phyloP scores from a whole-genome alignment of 2,797 vertebrate genomes.

The Falco biarmicus region DNA sequence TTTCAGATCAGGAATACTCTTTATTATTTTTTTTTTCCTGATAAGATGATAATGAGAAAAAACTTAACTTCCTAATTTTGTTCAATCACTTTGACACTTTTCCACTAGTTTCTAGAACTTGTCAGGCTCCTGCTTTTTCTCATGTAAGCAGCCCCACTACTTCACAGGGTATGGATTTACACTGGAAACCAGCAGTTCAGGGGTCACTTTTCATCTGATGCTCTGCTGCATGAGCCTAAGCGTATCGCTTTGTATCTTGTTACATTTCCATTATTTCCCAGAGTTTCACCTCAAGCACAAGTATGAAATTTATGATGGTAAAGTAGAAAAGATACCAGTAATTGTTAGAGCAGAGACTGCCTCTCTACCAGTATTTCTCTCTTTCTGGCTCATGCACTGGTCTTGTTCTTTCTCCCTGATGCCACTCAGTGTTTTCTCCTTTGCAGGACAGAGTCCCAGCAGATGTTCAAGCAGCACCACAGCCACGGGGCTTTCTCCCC shows the following conservation, averaged over 20 bases:
- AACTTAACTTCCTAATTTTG: not conserved
- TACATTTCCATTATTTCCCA: not conserved
- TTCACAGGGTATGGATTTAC: not conserved
- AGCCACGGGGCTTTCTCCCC: fast-evolving
- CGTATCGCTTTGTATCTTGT: too few relatives aligned
- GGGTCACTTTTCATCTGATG: not conserved
- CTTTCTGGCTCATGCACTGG: not conserved
- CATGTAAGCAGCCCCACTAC: fast-evolving
- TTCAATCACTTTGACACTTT: not conserved
- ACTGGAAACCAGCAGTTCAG: not conserved
- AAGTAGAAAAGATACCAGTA: not conserved
- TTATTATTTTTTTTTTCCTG: not conserved
- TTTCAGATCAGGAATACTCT: not conserved
- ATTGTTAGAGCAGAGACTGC: not conserved
- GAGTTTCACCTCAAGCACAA: not conserved
- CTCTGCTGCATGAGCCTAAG: not conserved
- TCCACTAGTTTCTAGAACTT: not conserved
- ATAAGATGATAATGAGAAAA: not conserved
- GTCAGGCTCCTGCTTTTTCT: not conserved
- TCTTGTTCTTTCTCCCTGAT: not conserved
- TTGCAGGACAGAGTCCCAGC: not conserved
- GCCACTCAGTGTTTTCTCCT: not conserved
- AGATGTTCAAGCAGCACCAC: fast-evolving
- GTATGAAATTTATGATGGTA: not conserved
- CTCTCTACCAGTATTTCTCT: not conserved